Percentiles rank a stretch among this genome's conserved stretches.
phyloP scores from a whole-genome alignment of 2,797 vertebrate genomes.

The Potorous gilbertii region DNA sequence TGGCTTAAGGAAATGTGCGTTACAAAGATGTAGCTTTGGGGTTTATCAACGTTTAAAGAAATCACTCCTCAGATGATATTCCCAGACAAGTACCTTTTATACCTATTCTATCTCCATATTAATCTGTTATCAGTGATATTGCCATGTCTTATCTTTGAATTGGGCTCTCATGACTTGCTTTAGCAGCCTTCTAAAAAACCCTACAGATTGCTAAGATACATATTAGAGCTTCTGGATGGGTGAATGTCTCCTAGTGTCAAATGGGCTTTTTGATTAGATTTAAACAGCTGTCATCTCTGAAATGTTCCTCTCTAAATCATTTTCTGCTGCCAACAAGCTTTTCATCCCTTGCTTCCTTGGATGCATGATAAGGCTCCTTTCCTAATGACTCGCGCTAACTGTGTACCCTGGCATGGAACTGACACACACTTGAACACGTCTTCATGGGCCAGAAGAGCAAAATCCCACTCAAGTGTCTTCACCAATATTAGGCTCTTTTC shows the following conservation, averaged over 20 bases:
- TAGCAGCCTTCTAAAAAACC: constrained; percentile 64
- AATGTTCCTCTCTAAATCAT: constrained; percentile 78
- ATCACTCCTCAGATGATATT: constrained; percentile 35
- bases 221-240: constrained; percentile 75
- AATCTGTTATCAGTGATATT: constrained; percentile 46
- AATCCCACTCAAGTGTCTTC: constrained; percentile 48
- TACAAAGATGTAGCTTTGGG: constrained; percentile 47
- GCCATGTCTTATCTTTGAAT: constrained; percentile 65
- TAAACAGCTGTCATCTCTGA: constrained; percentile 80
- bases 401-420: constrained; percentile 60
- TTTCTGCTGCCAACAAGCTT: constrained; percentile 74
- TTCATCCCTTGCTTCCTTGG: constrained; percentile 55
- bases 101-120: constrained; percentile 58
- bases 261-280: constrained; percentile 76
- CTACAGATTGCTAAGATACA: constrained; percentile 66
- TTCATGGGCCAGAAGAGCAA: constrained; percentile 52
- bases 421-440: constrained; percentile 58
- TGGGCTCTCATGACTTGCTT: constrained; percentile 64
- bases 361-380: constrained; percentile 36
- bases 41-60: constrained; percentile 36
- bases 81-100: constrained; percentile 57
- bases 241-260: constrained; percentile 74
- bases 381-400: constrained; percentile 59
- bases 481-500: constrained; percentile 54
- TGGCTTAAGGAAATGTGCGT: background rate